Evolutionary conservation across 2,888 invertebrate genomes (phyloP), one percentile per base, ranked within the genome.

Genomic region (Cantharis flavilabris): DNA sequence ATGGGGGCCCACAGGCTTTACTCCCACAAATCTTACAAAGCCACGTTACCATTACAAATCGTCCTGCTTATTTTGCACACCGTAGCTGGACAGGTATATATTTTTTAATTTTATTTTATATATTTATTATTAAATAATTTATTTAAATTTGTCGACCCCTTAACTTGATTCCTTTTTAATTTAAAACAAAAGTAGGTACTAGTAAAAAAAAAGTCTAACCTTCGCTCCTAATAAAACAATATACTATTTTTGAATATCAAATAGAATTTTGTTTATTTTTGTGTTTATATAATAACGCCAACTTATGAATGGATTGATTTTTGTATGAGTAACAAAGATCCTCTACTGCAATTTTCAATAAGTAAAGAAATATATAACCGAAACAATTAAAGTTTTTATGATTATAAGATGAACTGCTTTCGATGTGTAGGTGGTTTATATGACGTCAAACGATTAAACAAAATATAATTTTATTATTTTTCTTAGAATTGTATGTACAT

Each of bases 1-100:
- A 93, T 95, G 71, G 96, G 96, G 13, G 94, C 95, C 0, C 97
- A 97, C 86, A 89, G 97, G 79, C 88, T 94, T 1, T 97, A 93
- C 90, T 90, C 96, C 0, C 97, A 97, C 87, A 92, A 92, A 82
- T 89, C 94, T 0, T 97, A 94, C 88, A 96, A 95, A 88, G 96
- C 95, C 0, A 91, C 88, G 28, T 89, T 91, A 14, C 89, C 92
- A 0, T 87, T 95, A 1, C 90, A 92, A 82, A 88, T 92, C 0
- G 83, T 92, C 16, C 88, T 96, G n/a, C 86, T 94, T 62, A 70
- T 93, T 18, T 87, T 91, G 70, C 94, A 96, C 83, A 94, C 95
- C 1, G 85, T 93, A 28, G 94, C 96, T 71, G 94, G 95, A 81
- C 96, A 96, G 91, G 95, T 95, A 89, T 88, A 85, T 82, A 62